Evolutionary conservation across 2,113 vertebrate species (phyloP), one percentile per base, ranked within the genome.

Genomic region (Nerophis lumbriciformis): DNA sequence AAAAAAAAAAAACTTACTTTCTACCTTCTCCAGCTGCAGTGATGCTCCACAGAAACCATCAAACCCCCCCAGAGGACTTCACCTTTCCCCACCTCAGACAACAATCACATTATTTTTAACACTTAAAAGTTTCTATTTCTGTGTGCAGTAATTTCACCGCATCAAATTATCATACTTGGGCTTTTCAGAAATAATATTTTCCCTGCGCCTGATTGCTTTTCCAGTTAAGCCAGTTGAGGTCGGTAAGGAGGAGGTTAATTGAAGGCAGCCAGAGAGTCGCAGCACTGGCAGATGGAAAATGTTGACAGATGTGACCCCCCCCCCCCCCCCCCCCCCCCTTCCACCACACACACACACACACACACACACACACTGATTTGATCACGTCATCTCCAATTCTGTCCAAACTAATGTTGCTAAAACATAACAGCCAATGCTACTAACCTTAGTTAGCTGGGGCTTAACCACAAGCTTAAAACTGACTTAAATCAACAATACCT

Each of bases 201-300:
- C 39, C 10, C n/a, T 12, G 2, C 59, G 60, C 55, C 21, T 73
- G 47, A 75, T 73, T 75, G 69, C 70, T 67, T 81, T 76, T 51
- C 70, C 70, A 77, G 68, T 54, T 73, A 63, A 75, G 62, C 37
- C 73, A 66, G 36, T 69, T 82, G 82, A 79, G 78, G 72, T 77
- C 83, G 82, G 48, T 63, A 38, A 77, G 53, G 61, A 76, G 53
- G 61, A 69, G 74, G 76, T 82, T 85, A 78, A 82, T 82, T 82
- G 63, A 73, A 82, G 68, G 45, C 72, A 76, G 66, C 45, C 62
- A 75, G 38, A 2, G 21, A 48, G 55, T 81, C 68, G 66, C 45
- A 62, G 28, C 63, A 77, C 63, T 56, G 59, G 61, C 65, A 79
- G 72, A 79, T 82, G 86, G 80, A 83, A 87, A 85, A 76, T 78